phyloP scores from a whole-genome alignment of 2,888 invertebrate genomes.

The Pecten maximus region DNA sequence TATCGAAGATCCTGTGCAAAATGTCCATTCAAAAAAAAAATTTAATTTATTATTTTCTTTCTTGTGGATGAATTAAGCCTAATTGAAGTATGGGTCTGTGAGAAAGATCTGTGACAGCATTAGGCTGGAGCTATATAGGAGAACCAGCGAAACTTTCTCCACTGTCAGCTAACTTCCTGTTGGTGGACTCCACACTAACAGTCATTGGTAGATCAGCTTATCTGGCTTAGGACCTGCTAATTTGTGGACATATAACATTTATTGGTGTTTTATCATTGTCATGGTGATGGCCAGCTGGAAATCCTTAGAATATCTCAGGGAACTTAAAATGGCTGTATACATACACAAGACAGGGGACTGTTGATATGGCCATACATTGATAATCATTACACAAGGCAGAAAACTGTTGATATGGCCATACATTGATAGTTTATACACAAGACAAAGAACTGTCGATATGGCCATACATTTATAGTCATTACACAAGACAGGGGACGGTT shows the following conservation, averaged over 20 bases:
- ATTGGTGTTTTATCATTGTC: neutral
- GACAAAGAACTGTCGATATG: neutral
- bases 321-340: too few relatives aligned
- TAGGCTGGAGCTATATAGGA: neutral
- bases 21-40: too few relatives aligned
- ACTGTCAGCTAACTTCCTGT: slow-evolving; percentile 9
- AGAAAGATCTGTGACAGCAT: neutral
- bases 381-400: neutral
- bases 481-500: too few relatives aligned
- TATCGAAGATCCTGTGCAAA: too few relatives aligned
- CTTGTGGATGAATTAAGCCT: too few relatives aligned
- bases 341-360: too few relatives aligned
- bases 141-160: neutral
- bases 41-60: too few relatives aligned
- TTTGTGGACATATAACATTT: neutral
- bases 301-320: too few relatives aligned
- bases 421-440: neutral
- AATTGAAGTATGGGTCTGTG: too few relatives aligned
- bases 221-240: neutral
- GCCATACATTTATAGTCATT: too few relatives aligned
- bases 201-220: neutral
- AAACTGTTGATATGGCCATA: too few relatives aligned
- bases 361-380: neutral
- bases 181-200: neutral
- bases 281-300: too few relatives aligned